phyloP scores from a whole-genome alignment of 1,140 invertebrate genomes.

The Nomia melanderi region DNA sequence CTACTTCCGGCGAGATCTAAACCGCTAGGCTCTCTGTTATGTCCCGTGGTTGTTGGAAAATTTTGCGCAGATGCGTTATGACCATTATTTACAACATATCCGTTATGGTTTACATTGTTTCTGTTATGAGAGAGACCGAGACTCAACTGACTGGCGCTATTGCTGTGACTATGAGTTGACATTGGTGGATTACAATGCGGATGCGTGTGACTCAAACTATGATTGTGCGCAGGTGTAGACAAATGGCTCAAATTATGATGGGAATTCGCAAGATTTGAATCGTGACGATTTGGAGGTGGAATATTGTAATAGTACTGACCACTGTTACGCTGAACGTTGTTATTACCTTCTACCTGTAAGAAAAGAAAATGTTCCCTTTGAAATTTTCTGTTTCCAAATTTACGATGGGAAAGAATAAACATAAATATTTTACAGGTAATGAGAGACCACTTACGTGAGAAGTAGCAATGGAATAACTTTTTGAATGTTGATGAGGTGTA shows the following conservation, averaged over 20 bases:
- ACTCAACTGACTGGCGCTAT: constrained; percentile 77
- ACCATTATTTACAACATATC: constrained; percentile 39
- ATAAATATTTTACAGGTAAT: neutral
- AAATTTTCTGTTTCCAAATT: neutral
- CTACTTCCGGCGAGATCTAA: constrained; percentile 91
- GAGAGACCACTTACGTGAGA: constrained; percentile 75
- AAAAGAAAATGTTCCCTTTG: neutral
- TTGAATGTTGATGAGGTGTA: constrained; percentile 78
- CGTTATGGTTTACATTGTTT: constrained; percentile 76
- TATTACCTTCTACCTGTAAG: constrained; percentile 72
- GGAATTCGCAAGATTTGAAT: constrained; percentile 75
- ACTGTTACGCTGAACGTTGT: constrained; percentile 74
- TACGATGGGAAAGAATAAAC: neutral
- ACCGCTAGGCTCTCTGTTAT: constrained; percentile 82
- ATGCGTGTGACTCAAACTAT: constrained; percentile 81
- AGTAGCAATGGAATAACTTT: constrained; percentile 80
- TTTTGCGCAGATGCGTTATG: constrained; percentile 33
- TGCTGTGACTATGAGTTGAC: constrained; percentile 80
- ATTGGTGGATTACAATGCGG: constrained; percentile 81
- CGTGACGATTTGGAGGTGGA: constrained; percentile 79
- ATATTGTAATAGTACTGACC: constrained; percentile 84
- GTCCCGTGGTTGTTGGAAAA: constrained; percentile 62
- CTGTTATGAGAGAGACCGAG: constrained; percentile 80
- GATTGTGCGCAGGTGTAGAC: constrained; percentile 74
- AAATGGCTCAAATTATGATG: constrained; percentile 81